Evolutionary conservation across 2,888 invertebrate genomes (phyloP), one percentile per base, ranked within the genome.

Genomic region (Melolontha melolontha): DNA sequence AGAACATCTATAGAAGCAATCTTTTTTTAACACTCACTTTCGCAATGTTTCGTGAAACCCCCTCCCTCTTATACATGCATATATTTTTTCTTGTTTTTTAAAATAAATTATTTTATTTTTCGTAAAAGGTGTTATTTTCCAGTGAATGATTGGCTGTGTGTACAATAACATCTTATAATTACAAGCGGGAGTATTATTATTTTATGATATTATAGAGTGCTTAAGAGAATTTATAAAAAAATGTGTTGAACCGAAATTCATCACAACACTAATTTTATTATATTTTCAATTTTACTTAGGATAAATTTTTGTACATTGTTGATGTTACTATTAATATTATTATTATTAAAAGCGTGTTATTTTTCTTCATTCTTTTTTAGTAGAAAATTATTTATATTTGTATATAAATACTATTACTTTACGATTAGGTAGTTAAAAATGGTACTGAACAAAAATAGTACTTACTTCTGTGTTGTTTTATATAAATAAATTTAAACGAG

Each of bases 391-490:
- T 57, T 57, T 57, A 44, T 57, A 57, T 27, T 42, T 57, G 12
- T 57, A 44, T 22, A 27, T 57, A 57, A 12, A 39, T n/a, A 42
- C 22, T 27, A 27, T 57, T 57, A 41, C 41, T 27, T 40, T 16
- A 10, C 22, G n/a, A 57, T 22, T 44, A 22, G 41, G 40, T 40
- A 22, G 1, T 7, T 27, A 1, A 4, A 22, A 12, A 57, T 12
- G 42, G 42, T 57, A 57, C 42, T 27, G 57, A 44, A 14, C 14
- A 6, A 14, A 16, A 16, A 14, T 57, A 41, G 57, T 57, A 57
- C 57, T 57, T 57, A 57, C 16, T 41, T 42, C 42, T 57, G 57
- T 57, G 57, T 42, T 57, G 57, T 57, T 57, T 57, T 57, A 44
- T 57, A 57, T 57, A 16, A 17, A 34, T 51, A 54, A 12, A 39